Percentiles rank a stretch among this genome's conserved stretches.
phyloP scores from a whole-genome alignment of 2,888 invertebrate genomes.

The Cheilosia vulpina region DNA sequence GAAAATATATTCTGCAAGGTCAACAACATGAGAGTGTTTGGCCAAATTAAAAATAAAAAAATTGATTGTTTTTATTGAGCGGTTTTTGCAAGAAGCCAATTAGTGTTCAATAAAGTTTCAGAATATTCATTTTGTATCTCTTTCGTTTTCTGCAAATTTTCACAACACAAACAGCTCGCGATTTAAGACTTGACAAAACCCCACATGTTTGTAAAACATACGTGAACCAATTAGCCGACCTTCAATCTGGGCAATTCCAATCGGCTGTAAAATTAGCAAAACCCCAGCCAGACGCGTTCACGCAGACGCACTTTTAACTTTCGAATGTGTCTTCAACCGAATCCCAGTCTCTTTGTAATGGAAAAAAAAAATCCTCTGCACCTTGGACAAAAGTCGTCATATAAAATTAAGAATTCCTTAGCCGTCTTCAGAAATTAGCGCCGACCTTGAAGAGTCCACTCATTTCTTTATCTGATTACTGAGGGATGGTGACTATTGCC shows the following conservation, averaged over 20 bases:
- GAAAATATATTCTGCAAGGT: constrained; percentile 34
- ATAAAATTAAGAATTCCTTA: constrained; percentile 8
- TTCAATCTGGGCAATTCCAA: too few relatives aligned
- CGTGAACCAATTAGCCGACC: too few relatives aligned
- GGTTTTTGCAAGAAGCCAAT: background rate
- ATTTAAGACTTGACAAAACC: background rate
- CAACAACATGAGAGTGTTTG: constrained; percentile 11
- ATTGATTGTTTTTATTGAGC: background rate
- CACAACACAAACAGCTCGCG: background rate
- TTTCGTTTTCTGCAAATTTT: background rate
- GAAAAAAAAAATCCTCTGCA: too few relatives aligned
- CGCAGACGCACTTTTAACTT: too few relatives aligned
- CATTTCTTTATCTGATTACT: background rate
- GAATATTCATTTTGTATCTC: constrained; percentile 3
- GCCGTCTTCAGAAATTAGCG: background rate
- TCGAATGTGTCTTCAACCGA: too few relatives aligned
- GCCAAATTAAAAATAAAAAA: constrained; percentile 19
- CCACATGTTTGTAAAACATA: too few relatives aligned
- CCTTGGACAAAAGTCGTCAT: background rate
- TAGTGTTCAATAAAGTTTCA: background rate
- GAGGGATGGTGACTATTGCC: background rate
- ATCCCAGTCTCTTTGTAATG: too few relatives aligned
- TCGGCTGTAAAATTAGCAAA: too few relatives aligned
- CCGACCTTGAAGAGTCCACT: constrained; percentile 15
- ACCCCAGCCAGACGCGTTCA: too few relatives aligned